Base-by-base conservation (phyloP, 2,797 vertebrate genomes). In the Fratercula arctica region DNA sequence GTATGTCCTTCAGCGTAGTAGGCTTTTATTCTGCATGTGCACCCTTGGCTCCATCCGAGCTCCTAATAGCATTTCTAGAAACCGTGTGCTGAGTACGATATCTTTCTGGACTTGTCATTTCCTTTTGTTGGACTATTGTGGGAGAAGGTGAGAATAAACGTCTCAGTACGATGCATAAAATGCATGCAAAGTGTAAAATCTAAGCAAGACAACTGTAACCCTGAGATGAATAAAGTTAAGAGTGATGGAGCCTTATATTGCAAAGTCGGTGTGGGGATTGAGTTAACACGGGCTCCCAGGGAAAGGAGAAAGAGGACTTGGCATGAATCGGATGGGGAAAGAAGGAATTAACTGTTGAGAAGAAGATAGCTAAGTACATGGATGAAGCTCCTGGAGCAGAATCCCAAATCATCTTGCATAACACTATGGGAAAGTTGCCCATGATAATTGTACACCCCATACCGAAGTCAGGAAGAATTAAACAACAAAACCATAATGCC, bases 41-140 rank as follows among this genome's bases (percentile, higher is more conserved):
- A 20, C 19, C 21, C 24, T 86, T 43, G 20, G 18, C 24, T 23
- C 18, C 9, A 41, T 61, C 39, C 1, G 2, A 54, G 18, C 46
- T 75, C 33, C 50, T 61, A 20, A 51, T 9, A 59, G 28, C 53
- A 45, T 24, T 89, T 86, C 67, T 69, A 76, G 66, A 72, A 86
- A 54, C 9, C 0, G 0, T 31, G 26, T 82, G 21, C 35, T 9
- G 39, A 61, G 35, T 24, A 19, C 15, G 21, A 1, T 73, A 5
- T 28, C 31, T n/a, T 81, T 66, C 59, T 46, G 37, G 75, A 41
- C 21, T 39, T 81, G 39, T 31, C 1, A 53, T 81, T 87, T 93
- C 33, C 25, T 64, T 85, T 60, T 33, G 21, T 67, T n/a, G 31
- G 35, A 29, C 19, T 73, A 1, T 10, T 50, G 28, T 66, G 51